Base-by-base conservation (phyloP, 2,113 vertebrate species). In the Zeus faber region DNA sequence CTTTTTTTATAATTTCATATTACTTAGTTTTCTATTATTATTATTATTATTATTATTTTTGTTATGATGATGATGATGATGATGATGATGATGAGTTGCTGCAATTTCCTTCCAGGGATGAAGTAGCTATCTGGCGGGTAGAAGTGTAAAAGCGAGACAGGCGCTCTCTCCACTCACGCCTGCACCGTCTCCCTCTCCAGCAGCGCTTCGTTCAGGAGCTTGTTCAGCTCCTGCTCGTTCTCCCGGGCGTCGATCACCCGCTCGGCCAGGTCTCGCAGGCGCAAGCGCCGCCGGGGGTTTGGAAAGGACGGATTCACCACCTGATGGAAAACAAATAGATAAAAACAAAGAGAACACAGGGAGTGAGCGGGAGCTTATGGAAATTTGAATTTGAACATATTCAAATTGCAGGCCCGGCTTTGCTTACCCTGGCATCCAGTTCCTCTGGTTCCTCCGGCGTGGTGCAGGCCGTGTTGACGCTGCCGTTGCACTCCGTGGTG, bases 141-240 rank as follows among this genome's bases (percentile, higher is more conserved):
- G 31, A 23, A 5, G 20, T 13, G 3, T 9, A 22, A 17, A 4
- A 21, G 35, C 9, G 13, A 4, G 35, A 39, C 7, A 20, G 40
- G 40, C 9, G 14, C 9, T 11, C 1, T 17, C 16, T 50, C 24
- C 6, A 72, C 87, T 89, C 74, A 97, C 95, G 91, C 94, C 69
- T 97, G 94, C 3, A 95, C 79, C 0, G 92, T 94, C 76, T 98
- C 95, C 25, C 95, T 89, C 81, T 96, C 95, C 29, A 97, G 76
- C 75, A 97, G 79, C 2, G 95, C 95, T 71, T 96, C 94, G 0
- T 94, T 96, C 20, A 98, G 91, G 16, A 98, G 91, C 51, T 95
- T 93, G 81, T 97, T 98, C 52, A 98, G 91, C 72, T 98, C 94
- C 27, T 93, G 93, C 49, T 98, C 94, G 0, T 98, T 96, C 82